Conservation (phyloP, 2,888 invertebrate genomes). For the Crossocerus cetratus region DNA sequence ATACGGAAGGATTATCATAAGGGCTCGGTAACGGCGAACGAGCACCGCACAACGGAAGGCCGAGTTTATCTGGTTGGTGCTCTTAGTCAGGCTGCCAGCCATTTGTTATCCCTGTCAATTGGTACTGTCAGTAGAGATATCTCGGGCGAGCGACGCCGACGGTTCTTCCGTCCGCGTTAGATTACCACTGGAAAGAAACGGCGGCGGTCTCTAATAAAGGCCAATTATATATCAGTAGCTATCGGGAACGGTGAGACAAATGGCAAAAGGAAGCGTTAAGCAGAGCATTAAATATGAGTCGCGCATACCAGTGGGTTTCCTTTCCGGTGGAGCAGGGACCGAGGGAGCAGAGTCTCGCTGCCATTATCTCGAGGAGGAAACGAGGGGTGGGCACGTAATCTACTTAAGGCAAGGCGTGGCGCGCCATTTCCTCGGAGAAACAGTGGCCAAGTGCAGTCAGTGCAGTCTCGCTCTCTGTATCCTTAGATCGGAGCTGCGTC, state of each 20-base stretch:
- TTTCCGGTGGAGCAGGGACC: no score
- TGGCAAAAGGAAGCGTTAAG: slow-evolving; percentile 37
- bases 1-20: slow-evolving; percentile 64
- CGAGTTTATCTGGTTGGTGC: slow-evolving; percentile 61
- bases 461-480: slow-evolving; percentile 18
- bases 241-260: slow-evolving; percentile 27
- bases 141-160: slow-evolving; percentile 44
- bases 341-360: slow-evolving; percentile 28
- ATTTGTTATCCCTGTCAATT: slow-evolving; percentile 68
- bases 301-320: slow-evolving; percentile 20
- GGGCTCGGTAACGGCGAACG: slow-evolving; percentile 41
- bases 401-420: slow-evolving; percentile 32
- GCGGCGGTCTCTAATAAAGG: slow-evolving; percentile 28
- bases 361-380: not conserved
- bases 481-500: slow-evolving; percentile 42
- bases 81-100: slow-evolving; percentile 60
- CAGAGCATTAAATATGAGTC: slow-evolving; percentile 43
- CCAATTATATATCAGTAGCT: slow-evolving; percentile 18
- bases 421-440: slow-evolving; percentile 33
- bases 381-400: not conserved
- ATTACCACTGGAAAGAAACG: slow-evolving; percentile 22
- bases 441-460: slow-evolving; percentile 40
- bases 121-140: slow-evolving; percentile 60
- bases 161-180: slow-evolving; percentile 50
- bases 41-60: slow-evolving; percentile 45